Percentiles rank a stretch among this genome's conserved stretches.
Evolutionary conservation across 1,140 invertebrate species (phyloP).

Genomic region (Leucophenga varia): DNA sequence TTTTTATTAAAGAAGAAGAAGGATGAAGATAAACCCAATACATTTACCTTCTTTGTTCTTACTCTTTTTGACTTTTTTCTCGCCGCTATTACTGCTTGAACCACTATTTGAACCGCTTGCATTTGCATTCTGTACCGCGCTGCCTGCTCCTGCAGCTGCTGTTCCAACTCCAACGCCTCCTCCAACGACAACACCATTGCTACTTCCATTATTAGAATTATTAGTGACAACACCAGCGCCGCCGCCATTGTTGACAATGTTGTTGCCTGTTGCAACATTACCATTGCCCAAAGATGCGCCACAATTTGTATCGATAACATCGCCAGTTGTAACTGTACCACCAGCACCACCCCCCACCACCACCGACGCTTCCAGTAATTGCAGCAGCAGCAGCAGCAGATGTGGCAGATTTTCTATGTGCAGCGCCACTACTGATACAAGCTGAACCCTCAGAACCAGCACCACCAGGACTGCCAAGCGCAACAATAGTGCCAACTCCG

Average conservation of each 20-base stretch:
- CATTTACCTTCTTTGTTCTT: constrained; percentile 56
- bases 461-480: constrained; percentile 16
- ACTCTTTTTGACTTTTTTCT: constrained; percentile 56
- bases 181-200: constrained; percentile 10
- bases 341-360: constrained; percentile 7
- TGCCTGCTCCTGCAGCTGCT: too few species aligned
- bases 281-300: not conserved
- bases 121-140: too few species aligned
- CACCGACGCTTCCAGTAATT: constrained; percentile 6
- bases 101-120: constrained; percentile 6
- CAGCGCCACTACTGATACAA: constrained; percentile 6
- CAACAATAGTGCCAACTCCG: not conserved
- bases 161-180: too few species aligned
- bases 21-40: constrained; percentile 52
- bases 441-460: constrained; percentile 18
- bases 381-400: constrained; percentile 3
- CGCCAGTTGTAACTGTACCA: not conserved
- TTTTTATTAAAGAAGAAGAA: too few species aligned
- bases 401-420: not conserved
- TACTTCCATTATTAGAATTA: constrained; percentile 7
- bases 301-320: not conserved
- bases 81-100: constrained; percentile 46
- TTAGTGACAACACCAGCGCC: constrained; percentile 2
- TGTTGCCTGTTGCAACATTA: constrained; percentile 6
- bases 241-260: constrained; percentile 21